Evolutionary conservation across 2,797 vertebrate genomes (phyloP).

Genomic region (Staurois parvus): DNA sequence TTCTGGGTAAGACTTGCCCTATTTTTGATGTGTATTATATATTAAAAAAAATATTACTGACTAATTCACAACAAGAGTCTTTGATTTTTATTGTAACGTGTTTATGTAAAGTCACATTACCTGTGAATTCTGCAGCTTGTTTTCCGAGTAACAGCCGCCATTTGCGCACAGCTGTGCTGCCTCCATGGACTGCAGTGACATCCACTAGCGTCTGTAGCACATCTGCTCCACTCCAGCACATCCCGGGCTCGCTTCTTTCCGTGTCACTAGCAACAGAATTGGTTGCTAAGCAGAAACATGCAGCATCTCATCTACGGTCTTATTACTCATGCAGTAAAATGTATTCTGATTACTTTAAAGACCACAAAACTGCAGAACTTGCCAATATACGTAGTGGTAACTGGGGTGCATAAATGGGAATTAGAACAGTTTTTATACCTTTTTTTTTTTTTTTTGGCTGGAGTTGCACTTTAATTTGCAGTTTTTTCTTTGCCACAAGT

Average conservation of each 20-base stretch:
- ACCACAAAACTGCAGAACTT: no score
- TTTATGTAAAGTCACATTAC: background rate
- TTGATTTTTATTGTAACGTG: background rate
- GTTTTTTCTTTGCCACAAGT: no score
- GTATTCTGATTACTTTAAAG: no score
- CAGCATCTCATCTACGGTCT: background rate
- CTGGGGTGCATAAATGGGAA: no score
- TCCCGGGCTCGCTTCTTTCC: background rate
- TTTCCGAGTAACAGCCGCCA: background rate
- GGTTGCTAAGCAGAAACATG: constrained; percentile 25
- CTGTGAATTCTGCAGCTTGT: constrained; percentile 16
- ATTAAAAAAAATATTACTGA: no score
- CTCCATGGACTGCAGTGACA: constrained; percentile 8
- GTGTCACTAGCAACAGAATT: constrained; percentile 14
- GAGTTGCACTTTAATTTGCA: no score
- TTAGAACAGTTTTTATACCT: no score
- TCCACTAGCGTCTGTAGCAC: constrained; percentile 13
- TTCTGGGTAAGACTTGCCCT: no score
- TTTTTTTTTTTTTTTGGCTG: no score
- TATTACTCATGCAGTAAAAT: background rate
- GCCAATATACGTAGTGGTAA: no score
- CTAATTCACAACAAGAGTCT: background rate
- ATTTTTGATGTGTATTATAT: no score
- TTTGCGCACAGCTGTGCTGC: constrained; percentile 9
- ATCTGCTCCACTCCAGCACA: constrained; percentile 29